These are phyloP conservation scores for Ophion slaviceki DNA, from an alignment of 2,888 invertebrate species.

Conservation along the genomic window DNA sequence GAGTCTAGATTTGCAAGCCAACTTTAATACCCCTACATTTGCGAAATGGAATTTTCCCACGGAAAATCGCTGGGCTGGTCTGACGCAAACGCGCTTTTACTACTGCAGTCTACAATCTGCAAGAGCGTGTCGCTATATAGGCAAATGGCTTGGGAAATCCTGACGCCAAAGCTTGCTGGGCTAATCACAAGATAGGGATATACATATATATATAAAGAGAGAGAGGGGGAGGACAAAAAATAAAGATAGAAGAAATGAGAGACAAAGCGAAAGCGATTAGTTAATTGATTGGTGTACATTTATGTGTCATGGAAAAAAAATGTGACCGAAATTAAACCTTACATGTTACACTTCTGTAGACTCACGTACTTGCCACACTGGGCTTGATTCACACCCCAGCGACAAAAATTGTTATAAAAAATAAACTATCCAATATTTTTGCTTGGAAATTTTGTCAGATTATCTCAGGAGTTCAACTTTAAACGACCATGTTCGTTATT, in stretches of 20 bases:
- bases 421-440: no score
- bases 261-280: background rate
- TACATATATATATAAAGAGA: background rate
- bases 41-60: slow-evolving; percentile 51
- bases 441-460: no score
- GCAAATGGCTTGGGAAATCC: slow-evolving; percentile 37
- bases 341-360: no score
- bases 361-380: no score
- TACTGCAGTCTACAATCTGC: slow-evolving; percentile 20
- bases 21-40: slow-evolving; percentile 46
- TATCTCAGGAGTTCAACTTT: no score
- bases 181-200: slow-evolving; percentile 43
- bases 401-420: no score
- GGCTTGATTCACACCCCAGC: no score
- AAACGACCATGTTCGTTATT: no score
- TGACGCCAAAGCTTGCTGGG: slow-evolving; percentile 48
- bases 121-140: background rate
- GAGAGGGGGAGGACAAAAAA: background rate
- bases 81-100: slow-evolving; percentile 29
- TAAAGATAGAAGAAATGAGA: background rate
- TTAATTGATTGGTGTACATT: background rate
- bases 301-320: background rate
- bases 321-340: background rate
- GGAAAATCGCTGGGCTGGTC: slow-evolving; percentile 45
- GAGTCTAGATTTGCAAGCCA: slow-evolving; percentile 43